Evolutionary conservation across 1,140 invertebrate genomes (phyloP), one percentile per base, ranked within the genome.

Genomic region (Meloidogyne hapla): DNA sequence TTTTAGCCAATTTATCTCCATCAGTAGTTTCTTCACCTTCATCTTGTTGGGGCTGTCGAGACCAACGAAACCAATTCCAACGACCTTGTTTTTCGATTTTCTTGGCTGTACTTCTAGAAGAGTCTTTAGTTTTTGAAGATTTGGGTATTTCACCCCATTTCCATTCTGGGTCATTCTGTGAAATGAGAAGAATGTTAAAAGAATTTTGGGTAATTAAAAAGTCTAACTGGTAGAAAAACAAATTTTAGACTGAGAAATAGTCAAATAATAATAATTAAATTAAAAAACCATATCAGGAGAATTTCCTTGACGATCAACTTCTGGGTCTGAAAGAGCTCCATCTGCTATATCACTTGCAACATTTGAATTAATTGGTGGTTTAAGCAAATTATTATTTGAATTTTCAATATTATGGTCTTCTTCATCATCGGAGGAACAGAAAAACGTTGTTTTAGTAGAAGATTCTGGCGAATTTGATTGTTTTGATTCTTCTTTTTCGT

Each of bases 131-230:
- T 33, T 62, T 75, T 23, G 67, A 65, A 21, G 84, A 83, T 77
- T 86, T 83, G 0, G 96, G 96, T 65, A 98, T 89, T 87, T 98
- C 93, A 33, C 96, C 96, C 96, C 96, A 99, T 80, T 93, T 92
- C 96, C 96, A 99, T 74, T 92, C 84, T 12, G 84, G 75, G 38
- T 83, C 75, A 56, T 82, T 38, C 69, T 82, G 62, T 33, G 33
- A 6, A 33, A 79, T 75, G 78, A 15, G 28, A 74, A 76, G 66
- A 66, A 0, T 61, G 25, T 42, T 13, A 12, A 28, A 23, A 12
- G 82, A 75, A 33, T 33, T 33, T 33, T 33, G 4, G 9, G 33
- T 0, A 33, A 5, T n/a, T n/a, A n/a, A n/a, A n/a, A n/a, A n/a
- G n/a, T n/a, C n/a, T n/a, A n/a, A n/a, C n/a, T n/a, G n/a, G n/a